Conservation (phyloP, 2,888 invertebrate species). For the Acleris laterana region DNA sequence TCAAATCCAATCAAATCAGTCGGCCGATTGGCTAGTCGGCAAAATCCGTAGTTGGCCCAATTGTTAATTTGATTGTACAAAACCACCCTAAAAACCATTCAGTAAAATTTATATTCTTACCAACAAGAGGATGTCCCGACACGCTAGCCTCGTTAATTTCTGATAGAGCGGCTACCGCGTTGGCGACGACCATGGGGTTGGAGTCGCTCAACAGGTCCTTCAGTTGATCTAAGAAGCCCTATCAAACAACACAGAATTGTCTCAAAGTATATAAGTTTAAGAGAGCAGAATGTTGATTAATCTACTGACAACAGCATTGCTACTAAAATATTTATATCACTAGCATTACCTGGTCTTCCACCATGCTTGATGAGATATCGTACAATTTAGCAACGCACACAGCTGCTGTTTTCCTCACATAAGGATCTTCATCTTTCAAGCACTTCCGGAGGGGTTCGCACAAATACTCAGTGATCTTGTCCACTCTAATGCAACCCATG, state of each 20-base stretch:
- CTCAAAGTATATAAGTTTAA: no score
- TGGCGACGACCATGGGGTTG: slow-evolving; percentile 99
- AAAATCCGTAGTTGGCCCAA: no score
- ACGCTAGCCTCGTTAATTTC: slow-evolving; percentile 99
- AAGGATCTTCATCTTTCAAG: slow-evolving; percentile 97
- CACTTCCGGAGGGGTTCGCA: slow-evolving; percentile 99
- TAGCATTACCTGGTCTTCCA: slow-evolving; percentile 76
- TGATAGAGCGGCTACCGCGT: slow-evolving; percentile 98
- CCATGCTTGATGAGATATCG: slow-evolving; percentile 94
- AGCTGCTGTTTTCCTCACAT: slow-evolving; percentile 99
- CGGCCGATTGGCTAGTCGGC: no score
- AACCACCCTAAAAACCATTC: not conserved
- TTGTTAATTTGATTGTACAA: no score
- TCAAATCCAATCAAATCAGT: no score
- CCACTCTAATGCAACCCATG: slow-evolving; percentile 99
- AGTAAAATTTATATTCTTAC: slow-evolving; percentile 58
- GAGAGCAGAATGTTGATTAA: no score
- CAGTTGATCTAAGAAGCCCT: slow-evolving; percentile 98
- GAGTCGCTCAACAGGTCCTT: slow-evolving; percentile 99
- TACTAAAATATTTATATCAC: not conserved
- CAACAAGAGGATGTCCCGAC: slow-evolving; percentile 96
- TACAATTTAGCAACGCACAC: slow-evolving; percentile 99
- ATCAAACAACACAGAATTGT: slow-evolving; percentile 73
- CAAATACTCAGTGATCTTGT: slow-evolving; percentile 99
- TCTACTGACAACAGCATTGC: not conserved